phyloP scores from a whole-genome alignment of 2,797 vertebrate species.

The Diplodus sargus region DNA sequence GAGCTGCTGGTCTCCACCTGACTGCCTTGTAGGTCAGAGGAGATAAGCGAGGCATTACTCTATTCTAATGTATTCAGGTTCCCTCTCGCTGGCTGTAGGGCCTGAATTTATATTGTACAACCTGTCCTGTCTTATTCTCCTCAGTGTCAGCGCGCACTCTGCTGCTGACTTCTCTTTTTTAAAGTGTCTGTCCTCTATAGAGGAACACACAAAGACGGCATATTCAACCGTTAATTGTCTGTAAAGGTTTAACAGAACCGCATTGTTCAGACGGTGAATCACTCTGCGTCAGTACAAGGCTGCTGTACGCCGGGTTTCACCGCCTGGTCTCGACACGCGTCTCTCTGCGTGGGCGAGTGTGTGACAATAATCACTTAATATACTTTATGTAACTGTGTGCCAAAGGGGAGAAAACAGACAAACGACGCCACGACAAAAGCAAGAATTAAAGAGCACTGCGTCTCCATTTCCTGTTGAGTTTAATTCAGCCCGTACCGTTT shows the following conservation, averaged over 20 bases:
- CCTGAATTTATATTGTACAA: slow-evolving; percentile 44
- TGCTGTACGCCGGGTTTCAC: slow-evolving; percentile 7
- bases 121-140: slow-evolving; percentile 31
- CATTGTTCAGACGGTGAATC: slow-evolving; percentile 28
- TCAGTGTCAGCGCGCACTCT: slow-evolving; percentile 27
- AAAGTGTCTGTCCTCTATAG: slow-evolving; percentile 1
- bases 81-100: slow-evolving; percentile 28
- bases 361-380: slow-evolving; percentile 60
- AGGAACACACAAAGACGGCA: slow-evolving; percentile 9
- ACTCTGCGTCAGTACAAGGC: neutral
- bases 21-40: slow-evolving; percentile 57
- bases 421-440: slow-evolving; percentile 2
- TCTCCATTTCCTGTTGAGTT: slow-evolving; percentile 48
- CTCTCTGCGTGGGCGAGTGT: slow-evolving; percentile 28
- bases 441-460: slow-evolving; percentile 31
- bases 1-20: slow-evolving; percentile 49
- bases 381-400: slow-evolving; percentile 46
- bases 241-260: neutral
- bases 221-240: slow-evolving; percentile 5
- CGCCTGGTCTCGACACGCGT: slow-evolving; percentile 2
- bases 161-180: slow-evolving; percentile 41
- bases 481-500: slow-evolving; percentile 32
- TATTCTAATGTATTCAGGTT: slow-evolving; percentile 57
- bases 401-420: slow-evolving; percentile 50
- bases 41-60: slow-evolving; percentile 70